These are phyloP conservation scores for Nomada ferruginata DNA, from an alignment of 2,888 invertebrate species.

Conservation along the genomic window DNA sequence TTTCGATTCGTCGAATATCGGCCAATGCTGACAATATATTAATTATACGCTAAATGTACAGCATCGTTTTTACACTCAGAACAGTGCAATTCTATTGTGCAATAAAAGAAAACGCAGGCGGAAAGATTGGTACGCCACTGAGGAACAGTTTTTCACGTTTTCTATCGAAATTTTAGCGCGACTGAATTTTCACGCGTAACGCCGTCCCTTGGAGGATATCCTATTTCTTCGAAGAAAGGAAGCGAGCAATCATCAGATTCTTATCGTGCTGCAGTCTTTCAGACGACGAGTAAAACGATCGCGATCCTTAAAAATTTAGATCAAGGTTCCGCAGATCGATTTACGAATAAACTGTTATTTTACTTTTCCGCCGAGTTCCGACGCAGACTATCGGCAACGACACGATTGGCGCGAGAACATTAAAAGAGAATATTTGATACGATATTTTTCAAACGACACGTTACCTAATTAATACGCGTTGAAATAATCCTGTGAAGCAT, in stretches of 20 bases:
- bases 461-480: constrained; percentile 18
- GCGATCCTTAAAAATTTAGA: not conserved
- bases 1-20: constrained; percentile 33
- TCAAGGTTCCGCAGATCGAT: not conserved
- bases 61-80: constrained; percentile 23
- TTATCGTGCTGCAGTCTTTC: constrained; percentile 49
- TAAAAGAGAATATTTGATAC: constrained; percentile 41
- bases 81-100: not conserved
- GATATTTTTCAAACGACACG: constrained; percentile 48
- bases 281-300: constrained; percentile 26
- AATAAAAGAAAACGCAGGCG: not conserved
- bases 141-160: constrained; percentile 33
- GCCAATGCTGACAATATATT: constrained; percentile 60
- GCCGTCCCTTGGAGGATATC: constrained; percentile 62
- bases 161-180: constrained; percentile 29
- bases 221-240: constrained; percentile 17
- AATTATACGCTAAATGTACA: constrained; percentile 40
- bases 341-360: constrained; percentile 8
- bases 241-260: constrained; percentile 14
- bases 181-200: constrained; percentile 31
- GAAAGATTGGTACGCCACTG: not conserved
- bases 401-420: not conserved
- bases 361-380: constrained; percentile 11
- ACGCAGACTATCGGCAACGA: not conserved
- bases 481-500: not conserved